phyloP scores from a whole-genome alignment of 2,888 invertebrate species.

The Calliopum simillimum region DNA sequence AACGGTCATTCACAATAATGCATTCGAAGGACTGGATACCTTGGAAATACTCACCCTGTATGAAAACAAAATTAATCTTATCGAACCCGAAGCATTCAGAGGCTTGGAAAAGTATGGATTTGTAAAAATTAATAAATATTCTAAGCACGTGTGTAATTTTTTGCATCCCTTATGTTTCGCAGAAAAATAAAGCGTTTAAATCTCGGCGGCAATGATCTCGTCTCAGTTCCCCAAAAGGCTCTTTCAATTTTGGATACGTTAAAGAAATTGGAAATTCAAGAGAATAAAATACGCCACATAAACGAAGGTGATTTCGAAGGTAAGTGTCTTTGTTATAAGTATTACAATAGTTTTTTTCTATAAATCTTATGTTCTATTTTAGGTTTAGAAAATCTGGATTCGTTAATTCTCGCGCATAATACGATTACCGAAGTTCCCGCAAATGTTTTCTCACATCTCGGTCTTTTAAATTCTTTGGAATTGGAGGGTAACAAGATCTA shows the following conservation, averaged over 20 bases:
- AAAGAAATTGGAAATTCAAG: conserved; percentile 89
- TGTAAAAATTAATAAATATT: not conserved
- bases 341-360: not conserved
- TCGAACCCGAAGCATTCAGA: conserved; percentile 86
- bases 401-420: conserved; percentile 87
- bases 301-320: conserved; percentile 89
- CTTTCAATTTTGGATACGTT: conserved; percentile 83
- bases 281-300: conserved; percentile 82
- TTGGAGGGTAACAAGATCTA: conserved; percentile 87
- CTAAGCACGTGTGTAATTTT: not conserved
- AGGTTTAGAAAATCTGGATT: conserved; percentile 86
- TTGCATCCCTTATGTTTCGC: conserved; percentile 30
- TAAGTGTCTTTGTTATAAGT: conserved; percentile 63
- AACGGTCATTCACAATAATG: conserved; percentile 80
- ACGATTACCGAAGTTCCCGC: conserved; percentile 82
- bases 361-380: conserved; percentile 31
- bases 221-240: conserved; percentile 82
- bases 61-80: conserved; percentile 83
- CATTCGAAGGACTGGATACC: conserved; percentile 88
- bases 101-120: conserved; percentile 81
- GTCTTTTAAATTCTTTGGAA: conserved; percentile 86
- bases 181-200: conserved; percentile 87
- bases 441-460: conserved; percentile 85
- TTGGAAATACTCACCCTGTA: conserved; percentile 88
- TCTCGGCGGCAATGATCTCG: conserved; percentile 85